Evolutionary conservation across 2,888 invertebrate species (phyloP), one percentile per base, ranked within the genome.

Genomic region (Dastarcus helophoroides): DNA sequence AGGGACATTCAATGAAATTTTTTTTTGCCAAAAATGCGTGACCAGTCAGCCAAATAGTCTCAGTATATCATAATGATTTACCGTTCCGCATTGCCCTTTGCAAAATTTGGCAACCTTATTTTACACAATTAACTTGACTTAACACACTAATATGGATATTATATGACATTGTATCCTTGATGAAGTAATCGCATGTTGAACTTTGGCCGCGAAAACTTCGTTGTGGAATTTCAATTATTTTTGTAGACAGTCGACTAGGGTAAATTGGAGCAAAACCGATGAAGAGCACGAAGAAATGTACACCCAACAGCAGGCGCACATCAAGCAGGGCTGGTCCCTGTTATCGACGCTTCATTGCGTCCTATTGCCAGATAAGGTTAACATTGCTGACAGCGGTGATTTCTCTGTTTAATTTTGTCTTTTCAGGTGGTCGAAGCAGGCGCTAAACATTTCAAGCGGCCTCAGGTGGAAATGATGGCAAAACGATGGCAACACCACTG

Each of bases 401-500:
- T 17, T 17, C 19, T 17, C 19, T 17, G 19, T 7, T 7, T 17
- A 17, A 17, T 17, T 7, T 6, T n/a, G 6, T 28, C 11, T 31
- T 23, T 36, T 13, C 35, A 54, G 54, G 56, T 61, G 11, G 53
- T 61, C 34, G 64, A 51, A 47, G 61, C 70, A 52, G 81, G 81
- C 17, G 76, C 80, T 0, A 79, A 76, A 57, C 73, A 73, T 37
- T 93, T 89, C 63, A 89, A 93, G 55, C 74, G 90, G n/a, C 94
- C 95, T 0, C 88, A 90, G 61, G 89, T 98, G 3, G 97, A 98
- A 63, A 88, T 94, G 79, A 71, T 98, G 68, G 97, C 95, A 1
- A 77, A 94, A 10, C 71, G 94, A 38, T 98, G 98, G 98, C 97
- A 98, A 58, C 97, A 98, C 64, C 86, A 94, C 47, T 98, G 97